Evolutionary conservation across 2,797 vertebrate genomes (phyloP), one percentile per base, ranked within the genome.

Genomic region (Hyperoplus immaculatus): DNA sequence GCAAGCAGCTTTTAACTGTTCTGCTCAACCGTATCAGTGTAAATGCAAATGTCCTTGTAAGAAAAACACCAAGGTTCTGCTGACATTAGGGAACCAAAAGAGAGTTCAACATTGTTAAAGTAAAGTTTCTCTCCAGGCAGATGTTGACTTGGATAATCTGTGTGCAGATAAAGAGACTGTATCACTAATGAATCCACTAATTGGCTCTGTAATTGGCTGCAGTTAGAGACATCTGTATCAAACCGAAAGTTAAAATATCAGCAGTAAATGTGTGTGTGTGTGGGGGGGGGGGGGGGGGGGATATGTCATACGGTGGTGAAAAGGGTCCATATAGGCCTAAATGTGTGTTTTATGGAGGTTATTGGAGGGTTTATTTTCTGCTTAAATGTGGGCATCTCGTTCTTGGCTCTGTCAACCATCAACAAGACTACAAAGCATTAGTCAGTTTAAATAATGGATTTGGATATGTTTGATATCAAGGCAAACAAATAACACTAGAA

Each of bases 1-100:
- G 81, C 69, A 3, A 81, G 72, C 64, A 70, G 82, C 83, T 82
- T 87, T 83, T 77, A 75, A 87, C 80, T 67, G 59, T 66, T 84
- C 61, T 60, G 51, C 72, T 82, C 54, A 76, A 75, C 64, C 64
- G 81, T 83, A 90, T 91, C 87, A 78, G 82, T 1, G 56, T 18
- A 77, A 85, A 89, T 90, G 85, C 89, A 88, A 83, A 75, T 7
- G 83, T 89, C 91, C 90, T 91, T 93, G 89, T 78, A 67, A 88
- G 65, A 67, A 55, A 71, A 75, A 73, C 61, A 42, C 55, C 59
- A 75, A 60, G 63, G 55, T 78, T 80, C 62, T 76, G 76, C 81
- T 75, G 66, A 87, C 79, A 87, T 73, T 67, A 76, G 80, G 58
- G 67, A 54, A 47, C 15, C 11, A 57, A 55, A 76, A 11, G 4